Base-by-base conservation (phyloP, 2,888 invertebrate species). In the Meiosimyza platycephala region DNA sequence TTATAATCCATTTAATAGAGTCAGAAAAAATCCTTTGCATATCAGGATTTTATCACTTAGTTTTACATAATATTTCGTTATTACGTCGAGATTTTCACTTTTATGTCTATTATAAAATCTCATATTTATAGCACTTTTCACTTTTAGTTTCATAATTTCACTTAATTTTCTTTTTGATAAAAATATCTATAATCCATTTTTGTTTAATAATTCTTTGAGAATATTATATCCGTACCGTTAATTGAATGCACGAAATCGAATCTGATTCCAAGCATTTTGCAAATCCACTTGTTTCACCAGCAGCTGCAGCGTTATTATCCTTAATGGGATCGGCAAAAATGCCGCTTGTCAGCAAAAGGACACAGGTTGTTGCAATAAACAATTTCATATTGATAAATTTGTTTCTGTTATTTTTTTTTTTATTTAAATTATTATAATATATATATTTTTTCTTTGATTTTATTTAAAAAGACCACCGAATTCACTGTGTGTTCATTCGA, bases 171-270 rank as follows among this genome's bases (percentile, higher is more conserved):
- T 72, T 78, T 74, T 74, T 76, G 72, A 18, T 11, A 3, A 28
- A 4, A 28, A 9, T 59, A 51, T 70, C 22, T 66, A 55, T 52
- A 65, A 55, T 22, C 51, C 70, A n/a, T 74, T 55, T 75, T 57
- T 78, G 71, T 72, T 50, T 63, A 33, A 72, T 82, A 78, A 77
- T 81, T 80, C 78, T 80, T 78, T 72, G 66, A 73, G 51, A 64
- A 73, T 72, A 47, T 7, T 73, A 77, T 81, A 83, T 83, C 82
- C 88, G 85, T 86, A 88, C 89, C 88, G 89, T 89, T 80, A 89
- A 87, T 86, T 92, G 91, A 75, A 91, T 86, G 86, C 91, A 92
- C 78, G 90, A 89, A 77, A 91, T 91, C 73, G 91, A 91, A 86
- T 91, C 91, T 82, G 89, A 88, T 78, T 89, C 87, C 76, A 91